Base-by-base conservation (phyloP, 2,797 vertebrate genomes). In the Macroramphosus scolopax region DNA sequence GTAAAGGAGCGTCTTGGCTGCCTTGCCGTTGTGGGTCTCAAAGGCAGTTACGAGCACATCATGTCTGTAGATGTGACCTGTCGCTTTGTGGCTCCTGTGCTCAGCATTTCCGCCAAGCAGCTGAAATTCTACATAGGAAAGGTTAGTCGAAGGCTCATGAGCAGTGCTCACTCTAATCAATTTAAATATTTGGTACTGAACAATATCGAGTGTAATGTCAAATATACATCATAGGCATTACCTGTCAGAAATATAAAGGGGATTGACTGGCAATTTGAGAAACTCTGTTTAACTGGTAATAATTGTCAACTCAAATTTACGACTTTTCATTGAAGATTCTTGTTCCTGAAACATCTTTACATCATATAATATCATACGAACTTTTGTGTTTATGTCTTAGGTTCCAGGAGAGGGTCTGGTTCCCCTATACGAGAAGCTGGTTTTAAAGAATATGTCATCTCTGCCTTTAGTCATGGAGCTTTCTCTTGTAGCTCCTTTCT, bases 1-100 rank as follows among this genome's bases (percentile, higher is more conserved):
- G 91, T 93, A 32, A 81, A 16, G 29, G 91, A 95, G 58, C 75
- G 66, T 42, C 78, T 98, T 51, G 51, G 92, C 10, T 96, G 96
- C 50, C 80, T 84, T 0, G 87, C 88, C 17, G 36, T 91, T 1
- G 50, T 95, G 4, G 90, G 90, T 2, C 25, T 53, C 0, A 76
- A 86, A 24, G 66, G 51, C 5, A 59, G 36, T 6, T 88, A 63
- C 18, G 67, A 83, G n/a, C 61, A 67, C 34, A 81, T 97, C 49
- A 91, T 95, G 84, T 68, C 85, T 0, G 89, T 91, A 9, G 81
- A 89, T 0, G 5, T 96, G 24, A 85, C 45, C 1, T 96, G 95
- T 9, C 63, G 83, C 9, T 97, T 97, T 6, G 59, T 95, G 24
- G 74, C 89, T 0, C 93, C 94, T 0, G 2, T 89, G 0, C 62